Percentiles rank a stretch among this genome's conserved stretches.
These are phyloP conservation scores for Crotalus tigris DNA, from an alignment of 2,113 vertebrate species.

Conservation along the genomic window DNA sequence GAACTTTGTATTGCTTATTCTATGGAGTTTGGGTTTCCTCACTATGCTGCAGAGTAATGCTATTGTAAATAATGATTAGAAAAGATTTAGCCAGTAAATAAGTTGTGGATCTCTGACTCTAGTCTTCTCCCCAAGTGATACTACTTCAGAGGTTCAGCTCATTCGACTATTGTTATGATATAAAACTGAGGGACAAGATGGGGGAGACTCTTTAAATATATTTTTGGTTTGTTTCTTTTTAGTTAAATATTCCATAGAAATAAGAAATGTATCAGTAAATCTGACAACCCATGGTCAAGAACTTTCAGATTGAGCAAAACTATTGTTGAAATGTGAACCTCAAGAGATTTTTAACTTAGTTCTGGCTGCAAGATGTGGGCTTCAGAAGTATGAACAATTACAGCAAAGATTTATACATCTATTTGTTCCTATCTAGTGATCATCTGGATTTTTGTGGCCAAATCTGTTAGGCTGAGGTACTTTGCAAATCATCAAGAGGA, in stretches of 20 bases:
- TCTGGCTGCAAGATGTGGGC: not conserved
- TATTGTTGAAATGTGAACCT: not conserved
- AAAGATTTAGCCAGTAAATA: not conserved
- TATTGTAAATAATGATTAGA: not conserved
- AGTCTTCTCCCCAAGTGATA: not conserved
- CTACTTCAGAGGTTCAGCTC: not conserved
- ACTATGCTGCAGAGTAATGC: not conserved
- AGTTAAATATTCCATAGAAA: not conserved
- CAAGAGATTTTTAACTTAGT: not conserved
- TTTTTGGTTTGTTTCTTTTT: not conserved
- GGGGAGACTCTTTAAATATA: not conserved
- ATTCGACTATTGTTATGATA: not conserved
- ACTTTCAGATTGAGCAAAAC: not conserved
- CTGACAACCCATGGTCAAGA: not conserved
- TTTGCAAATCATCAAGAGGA: not conserved
- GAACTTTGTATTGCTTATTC: not conserved
- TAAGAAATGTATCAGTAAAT: not conserved
- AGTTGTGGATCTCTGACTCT: not conserved
- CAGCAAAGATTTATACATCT: not conserved
- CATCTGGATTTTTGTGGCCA: not conserved
- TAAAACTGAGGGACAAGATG: not conserved
- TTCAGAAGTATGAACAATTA: not conserved
- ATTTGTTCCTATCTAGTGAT: not conserved
- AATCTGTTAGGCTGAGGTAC: not conserved
- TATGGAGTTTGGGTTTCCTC: not conserved